Conservation (phyloP, 2,113 vertebrate species). For the Tragelaphus scriptus region DNA sequence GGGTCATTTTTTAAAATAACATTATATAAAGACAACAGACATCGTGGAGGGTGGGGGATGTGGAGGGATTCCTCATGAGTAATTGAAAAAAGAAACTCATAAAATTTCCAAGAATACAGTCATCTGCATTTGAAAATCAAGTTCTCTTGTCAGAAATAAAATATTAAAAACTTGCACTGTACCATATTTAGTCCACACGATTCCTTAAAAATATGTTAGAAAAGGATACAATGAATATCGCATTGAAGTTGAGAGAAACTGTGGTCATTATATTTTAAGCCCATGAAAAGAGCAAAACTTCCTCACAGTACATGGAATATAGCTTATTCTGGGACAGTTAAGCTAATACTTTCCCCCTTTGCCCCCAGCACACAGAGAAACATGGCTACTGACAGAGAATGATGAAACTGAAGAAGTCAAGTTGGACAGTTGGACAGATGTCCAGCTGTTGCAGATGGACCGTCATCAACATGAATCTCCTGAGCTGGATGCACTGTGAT, state of each 20-base stretch:
- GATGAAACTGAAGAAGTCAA: not conserved
- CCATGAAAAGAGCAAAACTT: no score
- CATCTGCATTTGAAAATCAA: not conserved
- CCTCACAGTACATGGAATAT: not conserved
- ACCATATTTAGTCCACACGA: not conserved
- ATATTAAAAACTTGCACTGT: not conserved
- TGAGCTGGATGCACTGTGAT: rapidly evolving
- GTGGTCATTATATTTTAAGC: no score
- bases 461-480: not conserved
- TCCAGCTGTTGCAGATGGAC: not conserved
- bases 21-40: not conserved
- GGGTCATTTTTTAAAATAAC: not conserved
- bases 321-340: not conserved
- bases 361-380: rapidly evolving
- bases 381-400: not conserved
- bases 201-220: not conserved
- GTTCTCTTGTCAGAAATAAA: not conserved
- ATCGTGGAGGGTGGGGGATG: not conserved
- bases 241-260: not conserved
- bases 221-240: not conserved
- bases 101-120: not conserved
- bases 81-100: not conserved
- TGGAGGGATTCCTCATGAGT: not conserved
- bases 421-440: no score
- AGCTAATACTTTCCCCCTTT: not conserved